Evolutionary conservation across 2,797 vertebrate species (phyloP), one percentile per base, ranked within the genome.

Genomic region (Astyanax mexicanus): DNA sequence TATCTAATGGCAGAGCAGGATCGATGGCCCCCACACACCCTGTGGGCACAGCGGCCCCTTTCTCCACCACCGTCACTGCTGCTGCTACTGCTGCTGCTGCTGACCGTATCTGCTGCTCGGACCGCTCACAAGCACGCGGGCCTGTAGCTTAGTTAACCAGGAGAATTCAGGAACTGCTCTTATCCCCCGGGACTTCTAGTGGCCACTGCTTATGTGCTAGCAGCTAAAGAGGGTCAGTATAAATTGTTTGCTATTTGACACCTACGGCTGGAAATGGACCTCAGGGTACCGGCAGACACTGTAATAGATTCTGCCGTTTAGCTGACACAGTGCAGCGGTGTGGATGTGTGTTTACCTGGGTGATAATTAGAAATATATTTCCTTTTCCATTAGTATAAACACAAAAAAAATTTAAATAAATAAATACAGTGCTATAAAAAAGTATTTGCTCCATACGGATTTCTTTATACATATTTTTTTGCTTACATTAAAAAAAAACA

Each of bases 1-100:
- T 80, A 76, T 90, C 86, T 84, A 80, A 80, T 84, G 84, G 85
- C 83, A 82, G 75, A 75, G 79, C 66, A 79, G 81, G 81, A 84
- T 86, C 85, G 84, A 89, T 88, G 84, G 81, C 68, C 81, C 72
- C 75, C 49, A 72, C 80, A 69, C 80, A 78, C 80, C 82, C 82
- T 78, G 74, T 81, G 82, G 82, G 82, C 80, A 84, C 80, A 47
- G 62, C 66, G 72, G 66, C 47, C 80, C 40, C 49, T 68, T 74
- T 81, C 71, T 67, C 70, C 69, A 80, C 61, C 44, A 65, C 69
- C n/a, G n/a, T n/a, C n/a, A n/a, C n/a, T n/a, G n/a, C n/a, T n/a
- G n/a, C n/a, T n/a, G n/a, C n/a, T n/a, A n/a, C n/a, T n/a, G n/a
- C n/a, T n/a, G n/a, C n/a, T 74, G 74, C 68, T 68, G 0, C 38